Conservation (phyloP, 1,140 invertebrate genomes). For the Dolichoris vasculosae region DNA sequence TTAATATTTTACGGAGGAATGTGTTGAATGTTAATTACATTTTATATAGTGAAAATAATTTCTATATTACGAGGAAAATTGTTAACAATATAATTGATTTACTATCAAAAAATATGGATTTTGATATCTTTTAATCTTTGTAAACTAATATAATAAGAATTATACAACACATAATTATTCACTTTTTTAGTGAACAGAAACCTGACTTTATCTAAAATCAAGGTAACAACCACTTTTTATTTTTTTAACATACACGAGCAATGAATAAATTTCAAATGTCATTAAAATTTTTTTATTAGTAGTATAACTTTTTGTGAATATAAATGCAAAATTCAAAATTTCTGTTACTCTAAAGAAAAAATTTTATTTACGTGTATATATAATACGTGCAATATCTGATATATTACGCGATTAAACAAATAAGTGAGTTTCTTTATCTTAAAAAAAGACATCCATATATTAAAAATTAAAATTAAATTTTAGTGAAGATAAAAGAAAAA, state of each 20-base stretch:
- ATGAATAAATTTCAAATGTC: constrained; percentile 12
- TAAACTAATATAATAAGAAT: not conserved
- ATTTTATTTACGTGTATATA: not conserved
- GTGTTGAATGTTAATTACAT: not conserved
- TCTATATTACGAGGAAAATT: not conserved
- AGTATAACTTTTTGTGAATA: not conserved
- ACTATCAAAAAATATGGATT: not conserved
- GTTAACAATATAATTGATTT: not conserved
- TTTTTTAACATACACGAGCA: not conserved
- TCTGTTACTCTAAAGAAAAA: not conserved
- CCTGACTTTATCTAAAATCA: not conserved
- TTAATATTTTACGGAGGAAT: not conserved
- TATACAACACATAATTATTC: not conserved
- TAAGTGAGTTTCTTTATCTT: not conserved
- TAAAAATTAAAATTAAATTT: no score
- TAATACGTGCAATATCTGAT: not conserved
- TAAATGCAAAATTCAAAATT: not conserved
- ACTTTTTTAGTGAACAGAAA: not conserved
- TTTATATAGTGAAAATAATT: not conserved
- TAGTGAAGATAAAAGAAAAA: not conserved
- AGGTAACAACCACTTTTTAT: not conserved
- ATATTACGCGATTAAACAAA: not conserved
- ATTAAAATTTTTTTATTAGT: not conserved
- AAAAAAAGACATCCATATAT: not conserved
- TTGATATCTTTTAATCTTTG: not conserved